Percentiles rank a stretch among this genome's conserved stretches.
These are phyloP conservation scores for Vanacampus margaritifer DNA, from an alignment of 2,113 vertebrate genomes.

Conservation along the genomic window DNA sequence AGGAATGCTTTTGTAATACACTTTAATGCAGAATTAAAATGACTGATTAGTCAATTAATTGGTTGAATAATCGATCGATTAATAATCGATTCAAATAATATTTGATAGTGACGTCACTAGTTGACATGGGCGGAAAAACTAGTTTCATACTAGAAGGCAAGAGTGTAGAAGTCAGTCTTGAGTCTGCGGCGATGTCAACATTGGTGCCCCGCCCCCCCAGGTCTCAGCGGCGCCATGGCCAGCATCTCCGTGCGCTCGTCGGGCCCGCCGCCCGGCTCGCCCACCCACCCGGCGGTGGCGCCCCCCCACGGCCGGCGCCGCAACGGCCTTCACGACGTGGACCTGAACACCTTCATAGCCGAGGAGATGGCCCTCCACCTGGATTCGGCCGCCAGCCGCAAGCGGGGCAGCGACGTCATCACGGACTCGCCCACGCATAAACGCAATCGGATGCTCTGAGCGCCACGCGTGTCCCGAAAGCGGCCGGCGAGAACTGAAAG, in stretches of 20 bases:
- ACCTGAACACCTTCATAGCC: slow-evolving; percentile 99
- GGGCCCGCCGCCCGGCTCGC: slow-evolving; percentile 95
- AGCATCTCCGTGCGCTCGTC: slow-evolving; percentile 98
- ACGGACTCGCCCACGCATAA: slow-evolving; percentile 99
- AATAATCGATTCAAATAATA: too few relatives aligned
- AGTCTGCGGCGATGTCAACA: background rate
- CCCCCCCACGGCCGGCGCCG: slow-evolving; percentile 85
- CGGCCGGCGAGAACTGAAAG: slow-evolving; percentile 53
- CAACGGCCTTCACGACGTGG: slow-evolving; percentile 97
- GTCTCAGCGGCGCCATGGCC: slow-evolving; percentile 98
- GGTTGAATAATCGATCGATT: too few relatives aligned
- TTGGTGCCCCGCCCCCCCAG: slow-evolving; percentile 54
- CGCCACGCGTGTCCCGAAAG: slow-evolving; percentile 47
- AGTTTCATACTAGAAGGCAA: too few relatives aligned
- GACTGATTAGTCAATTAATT: too few relatives aligned
- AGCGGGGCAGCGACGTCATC: slow-evolving; percentile 96
- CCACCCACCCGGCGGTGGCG: slow-evolving; percentile 84
- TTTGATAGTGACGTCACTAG: too few relatives aligned
- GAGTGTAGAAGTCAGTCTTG: background rate
- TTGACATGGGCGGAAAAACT: too few relatives aligned
- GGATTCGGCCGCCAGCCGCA: slow-evolving; percentile 93
- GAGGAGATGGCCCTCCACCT: slow-evolving; percentile 99
- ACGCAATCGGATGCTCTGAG: slow-evolving; percentile 99
- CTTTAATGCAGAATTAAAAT: too few relatives aligned
- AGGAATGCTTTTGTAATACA: too few relatives aligned